Evolutionary conservation across 2,113 vertebrate genomes (phyloP).

Genomic region (Nansenia antarctica): DNA sequence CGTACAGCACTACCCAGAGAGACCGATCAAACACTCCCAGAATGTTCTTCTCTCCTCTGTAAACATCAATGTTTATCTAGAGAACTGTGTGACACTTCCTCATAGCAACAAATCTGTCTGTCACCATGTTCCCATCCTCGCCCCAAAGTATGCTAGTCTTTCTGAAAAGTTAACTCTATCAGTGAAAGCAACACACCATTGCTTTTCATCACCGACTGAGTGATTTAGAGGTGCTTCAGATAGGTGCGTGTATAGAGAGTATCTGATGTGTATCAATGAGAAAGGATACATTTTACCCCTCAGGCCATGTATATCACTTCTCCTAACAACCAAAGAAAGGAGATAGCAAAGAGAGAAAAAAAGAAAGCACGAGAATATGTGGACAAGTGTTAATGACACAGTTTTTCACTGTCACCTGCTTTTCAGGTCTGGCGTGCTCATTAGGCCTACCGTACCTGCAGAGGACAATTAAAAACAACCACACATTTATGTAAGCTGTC

Average conservation of each 20-base stretch:
- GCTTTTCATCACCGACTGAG: background rate
- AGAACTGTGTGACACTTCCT: constrained; percentile 36
- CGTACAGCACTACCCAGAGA: background rate
- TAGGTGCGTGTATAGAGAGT: background rate
- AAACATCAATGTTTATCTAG: constrained; percentile 50
- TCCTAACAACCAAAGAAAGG: constrained; percentile 14
- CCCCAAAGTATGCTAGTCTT: background rate
- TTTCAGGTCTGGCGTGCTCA: constrained; percentile 20
- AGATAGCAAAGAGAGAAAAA: constrained; percentile 4
- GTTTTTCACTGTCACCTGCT: background rate
- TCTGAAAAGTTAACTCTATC: background rate
- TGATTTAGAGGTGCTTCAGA: constrained; percentile 14
- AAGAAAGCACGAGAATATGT: background rate
- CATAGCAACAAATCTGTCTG: constrained; percentile 36
- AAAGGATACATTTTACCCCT: constrained; percentile 12
- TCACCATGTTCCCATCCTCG: constrained; percentile 10
- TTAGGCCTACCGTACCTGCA: too few relatives aligned
- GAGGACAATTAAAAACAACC: background rate
- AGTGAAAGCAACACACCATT: background rate
- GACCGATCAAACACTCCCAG: constrained; percentile 11
- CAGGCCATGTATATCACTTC: constrained; percentile 11
- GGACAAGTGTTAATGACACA: background rate
- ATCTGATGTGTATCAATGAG: background rate
- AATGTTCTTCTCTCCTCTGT: background rate
- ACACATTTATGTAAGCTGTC: constrained; percentile 2